Percentiles rank a stretch among this genome's conserved stretches.
Evolutionary conservation across 2,888 invertebrate genomes (phyloP).

Genomic region (Altica lythri): DNA sequence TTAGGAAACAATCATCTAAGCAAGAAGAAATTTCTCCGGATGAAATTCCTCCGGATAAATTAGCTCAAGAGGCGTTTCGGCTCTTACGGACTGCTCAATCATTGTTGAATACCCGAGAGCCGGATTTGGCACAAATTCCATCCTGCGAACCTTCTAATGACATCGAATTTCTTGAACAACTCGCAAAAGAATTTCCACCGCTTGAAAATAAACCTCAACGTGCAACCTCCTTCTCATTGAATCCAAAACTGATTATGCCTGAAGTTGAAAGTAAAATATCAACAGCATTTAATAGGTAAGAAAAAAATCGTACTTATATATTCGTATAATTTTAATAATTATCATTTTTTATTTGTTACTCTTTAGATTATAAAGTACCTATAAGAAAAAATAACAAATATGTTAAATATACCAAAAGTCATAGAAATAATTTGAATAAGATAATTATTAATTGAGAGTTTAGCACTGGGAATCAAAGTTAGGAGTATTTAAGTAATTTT

Average conservation of each 20-base stretch:
- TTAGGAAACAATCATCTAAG: constrained; percentile 55
- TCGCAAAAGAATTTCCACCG: constrained; percentile 54
- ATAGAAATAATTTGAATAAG: no score
- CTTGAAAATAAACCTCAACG: constrained; percentile 45
- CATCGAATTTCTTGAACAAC: constrained; percentile 52
- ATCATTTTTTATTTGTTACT: no score
- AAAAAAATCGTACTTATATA: no score
- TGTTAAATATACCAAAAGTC: no score
- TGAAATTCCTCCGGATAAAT: constrained; percentile 65
- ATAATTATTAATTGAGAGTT: no score
- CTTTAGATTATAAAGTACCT: no score
- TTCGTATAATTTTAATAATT: no score
- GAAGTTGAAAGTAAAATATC: constrained; percentile 48
- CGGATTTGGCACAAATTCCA: constrained; percentile 59
- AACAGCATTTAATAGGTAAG: constrained; percentile 48
- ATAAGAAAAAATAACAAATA: no score
- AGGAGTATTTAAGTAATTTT: no score
- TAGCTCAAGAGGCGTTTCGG: constrained; percentile 70
- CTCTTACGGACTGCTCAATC: constrained; percentile 69
- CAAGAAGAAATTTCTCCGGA: constrained; percentile 54
- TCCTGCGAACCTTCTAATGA: constrained; percentile 45
- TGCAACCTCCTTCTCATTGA: constrained; percentile 50
- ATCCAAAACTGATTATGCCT: constrained; percentile 50
- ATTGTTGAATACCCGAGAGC: constrained; percentile 66
- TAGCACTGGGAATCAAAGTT: no score